Evolutionary conservation across 2,113 vertebrate genomes (phyloP).

Genomic region (Halichoeres trimaculatus): DNA sequence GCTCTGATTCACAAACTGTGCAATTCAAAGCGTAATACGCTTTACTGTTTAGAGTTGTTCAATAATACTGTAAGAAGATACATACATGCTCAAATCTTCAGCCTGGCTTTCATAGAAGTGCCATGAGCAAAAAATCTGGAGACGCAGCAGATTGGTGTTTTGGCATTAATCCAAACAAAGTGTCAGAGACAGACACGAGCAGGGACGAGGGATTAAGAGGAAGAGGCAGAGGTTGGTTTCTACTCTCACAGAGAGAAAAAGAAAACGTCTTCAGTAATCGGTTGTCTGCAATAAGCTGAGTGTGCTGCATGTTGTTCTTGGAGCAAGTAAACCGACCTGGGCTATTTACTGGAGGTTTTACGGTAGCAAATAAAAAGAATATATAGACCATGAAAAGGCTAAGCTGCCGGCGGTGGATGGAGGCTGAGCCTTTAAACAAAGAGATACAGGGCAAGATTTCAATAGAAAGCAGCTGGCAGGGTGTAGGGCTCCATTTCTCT

Average conservation of each 20-base stretch:
- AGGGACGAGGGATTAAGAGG: constrained; percentile 44
- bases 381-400: constrained; percentile 75
- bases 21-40: too few species aligned
- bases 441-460: constrained; percentile 60
- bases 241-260: constrained; percentile 26
- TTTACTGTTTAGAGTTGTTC: background rate
- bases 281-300: constrained; percentile 50
- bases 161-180: constrained; percentile 61
- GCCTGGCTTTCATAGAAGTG: constrained; percentile 17
- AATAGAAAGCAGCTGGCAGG: constrained; percentile 69
- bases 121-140: constrained; percentile 47
- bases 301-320: constrained; percentile 54
- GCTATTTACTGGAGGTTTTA: constrained; percentile 76
- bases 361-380: constrained; percentile 74
- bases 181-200: constrained; percentile 43
- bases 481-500: constrained; percentile 47
- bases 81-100: constrained; percentile 4
- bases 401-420: constrained; percentile 51
- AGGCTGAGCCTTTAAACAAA: constrained; percentile 62
- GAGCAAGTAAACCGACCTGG: constrained; percentile 62
- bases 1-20: background rate
- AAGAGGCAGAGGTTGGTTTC: constrained; percentile 45
- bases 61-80: background rate
- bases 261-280: constrained; percentile 42
- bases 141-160: constrained; percentile 57